Percentiles rank a stretch among this genome's conserved stretches.
phyloP scores from a whole-genome alignment of 2,888 invertebrate species.

The Copidosoma aretas region DNA sequence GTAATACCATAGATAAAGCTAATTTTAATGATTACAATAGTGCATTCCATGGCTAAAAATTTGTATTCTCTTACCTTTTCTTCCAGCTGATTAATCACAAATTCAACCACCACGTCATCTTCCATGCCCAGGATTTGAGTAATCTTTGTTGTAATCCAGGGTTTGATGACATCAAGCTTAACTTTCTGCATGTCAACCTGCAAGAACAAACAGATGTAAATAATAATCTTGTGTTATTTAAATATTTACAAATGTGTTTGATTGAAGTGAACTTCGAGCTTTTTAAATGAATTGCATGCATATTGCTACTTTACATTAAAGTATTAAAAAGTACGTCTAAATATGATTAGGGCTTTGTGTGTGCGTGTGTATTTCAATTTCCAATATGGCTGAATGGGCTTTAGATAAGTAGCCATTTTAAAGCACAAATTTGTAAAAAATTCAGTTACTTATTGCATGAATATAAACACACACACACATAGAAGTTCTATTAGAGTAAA shows the following conservation, averaged over 20 bases:
- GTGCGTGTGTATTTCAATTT: not conserved
- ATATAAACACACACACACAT: too few relatives aligned
- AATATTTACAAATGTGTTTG: too few relatives aligned
- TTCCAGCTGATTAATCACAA: conserved; percentile 98
- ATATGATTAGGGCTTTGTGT: too few relatives aligned
- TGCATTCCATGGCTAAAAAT: conserved; percentile 37
- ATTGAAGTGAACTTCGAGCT: too few relatives aligned
- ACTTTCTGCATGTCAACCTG: conserved; percentile 98
- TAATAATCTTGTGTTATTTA: too few relatives aligned
- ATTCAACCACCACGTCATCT: conserved; percentile 98
- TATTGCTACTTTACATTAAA: too few relatives aligned
- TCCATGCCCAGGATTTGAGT: conserved; percentile 96
- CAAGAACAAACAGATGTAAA: conserved; percentile 21
- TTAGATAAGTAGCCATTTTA: not conserved
- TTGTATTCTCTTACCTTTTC: conserved; percentile 74
- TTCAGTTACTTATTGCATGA: not conserved
- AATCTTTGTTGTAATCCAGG: conserved; percentile 97
- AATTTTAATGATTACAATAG: conserved; percentile 23
- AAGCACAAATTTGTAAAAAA: not conserved
- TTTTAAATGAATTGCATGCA: too few relatives aligned
- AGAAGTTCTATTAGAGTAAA: too few relatives aligned
- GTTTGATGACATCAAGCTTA: conserved; percentile 95
- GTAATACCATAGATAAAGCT: conserved; percentile 36
- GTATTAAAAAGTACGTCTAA: too few relatives aligned
- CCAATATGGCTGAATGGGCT: not conserved